A percentile compares a stretch with the other conserved stretches of the same genome.
These are phyloP conservation scores for Magallana nippona DNA, from an alignment of 2,888 invertebrate species.

Conservation along the genomic window DNA sequence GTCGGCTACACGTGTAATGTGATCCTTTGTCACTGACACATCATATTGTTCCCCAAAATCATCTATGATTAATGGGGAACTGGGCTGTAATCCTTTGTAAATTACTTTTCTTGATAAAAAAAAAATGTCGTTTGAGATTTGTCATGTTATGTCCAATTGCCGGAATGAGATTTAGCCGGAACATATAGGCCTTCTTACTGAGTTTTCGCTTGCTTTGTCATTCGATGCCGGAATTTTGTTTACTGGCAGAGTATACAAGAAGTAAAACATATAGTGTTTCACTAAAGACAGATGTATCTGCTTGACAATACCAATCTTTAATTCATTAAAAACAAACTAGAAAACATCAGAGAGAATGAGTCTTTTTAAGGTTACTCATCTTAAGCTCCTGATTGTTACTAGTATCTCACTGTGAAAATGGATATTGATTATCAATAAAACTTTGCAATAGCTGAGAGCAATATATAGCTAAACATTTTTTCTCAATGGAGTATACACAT, in stretches of 20 bases:
- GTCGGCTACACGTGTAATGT: no score
- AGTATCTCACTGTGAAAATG: neutral
- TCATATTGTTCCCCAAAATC: slow-evolving; percentile 18
- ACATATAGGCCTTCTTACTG: neutral
- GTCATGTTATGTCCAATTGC: neutral
- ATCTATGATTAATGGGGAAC: slow-evolving; percentile 2
- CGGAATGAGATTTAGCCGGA: neutral
- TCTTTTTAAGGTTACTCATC: slow-evolving; percentile 4
- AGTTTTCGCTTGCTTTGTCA: neutral
- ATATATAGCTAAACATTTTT: neutral
- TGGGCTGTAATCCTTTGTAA: neutral
- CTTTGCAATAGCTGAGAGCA: neutral
- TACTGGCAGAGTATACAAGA: neutral
- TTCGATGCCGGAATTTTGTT: neutral
- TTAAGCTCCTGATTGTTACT: neutral
- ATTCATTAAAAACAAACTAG: neutral
- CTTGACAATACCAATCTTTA: neutral
- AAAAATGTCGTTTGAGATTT: no score
- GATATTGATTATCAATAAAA: slow-evolving; percentile 6
- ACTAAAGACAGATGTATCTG: no score
- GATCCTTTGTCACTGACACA: neutral
- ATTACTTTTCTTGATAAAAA: neutral
- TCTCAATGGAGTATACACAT: no score
- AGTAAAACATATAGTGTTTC: no score
- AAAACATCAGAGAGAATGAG: neutral